Percentiles rank a stretch among this genome's conserved stretches.
phyloP scores from a whole-genome alignment of 2,797 vertebrate genomes.

The Etheostoma perlongum region DNA sequence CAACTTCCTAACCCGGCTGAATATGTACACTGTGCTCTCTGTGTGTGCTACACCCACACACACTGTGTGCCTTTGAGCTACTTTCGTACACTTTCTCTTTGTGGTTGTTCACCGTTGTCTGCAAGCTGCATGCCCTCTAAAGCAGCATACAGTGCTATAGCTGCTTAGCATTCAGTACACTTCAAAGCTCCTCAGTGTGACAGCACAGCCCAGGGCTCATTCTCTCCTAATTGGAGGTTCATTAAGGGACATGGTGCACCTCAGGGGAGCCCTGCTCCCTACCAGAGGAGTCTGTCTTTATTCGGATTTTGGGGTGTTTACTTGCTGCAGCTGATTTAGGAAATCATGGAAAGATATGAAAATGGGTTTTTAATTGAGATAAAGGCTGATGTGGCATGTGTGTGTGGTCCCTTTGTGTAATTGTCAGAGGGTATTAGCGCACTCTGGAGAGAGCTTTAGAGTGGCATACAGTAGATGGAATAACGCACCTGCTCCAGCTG shows the following conservation, averaged over 20 bases:
- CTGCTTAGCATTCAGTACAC: conserved; percentile 79
- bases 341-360: conserved; percentile 70
- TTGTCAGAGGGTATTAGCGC: conserved; percentile 60
- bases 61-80: conserved; percentile 82
- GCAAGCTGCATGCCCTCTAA: conserved; percentile 63
- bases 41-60: conserved; percentile 62
- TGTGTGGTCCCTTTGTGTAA: conserved; percentile 67
- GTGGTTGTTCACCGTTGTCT: conserved; percentile 57
- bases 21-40: conserved; percentile 25
- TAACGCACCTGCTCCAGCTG: conserved; percentile 69
- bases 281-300: conserved; percentile 66
- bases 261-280: conserved; percentile 65
- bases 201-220: conserved; percentile 78
- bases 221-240: conserved; percentile 84
- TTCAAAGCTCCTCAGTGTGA: conserved; percentile 79
- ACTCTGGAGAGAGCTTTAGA: conserved; percentile 39
- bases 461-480: conserved; percentile 30
- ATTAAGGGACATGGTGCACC: conserved; percentile 79
- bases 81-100: conserved; percentile 51
- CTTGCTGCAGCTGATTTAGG: conserved; percentile 65
- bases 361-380: conserved; percentile 81
- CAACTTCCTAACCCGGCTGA: conserved; percentile 37
- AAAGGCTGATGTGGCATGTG: conserved; percentile 64
- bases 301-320: conserved; percentile 67
- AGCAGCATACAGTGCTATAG: conserved; percentile 58